These are phyloP conservation scores for Gallinago undulata DNA, from an alignment of 2,113 vertebrate species.

Conservation along the genomic window DNA sequence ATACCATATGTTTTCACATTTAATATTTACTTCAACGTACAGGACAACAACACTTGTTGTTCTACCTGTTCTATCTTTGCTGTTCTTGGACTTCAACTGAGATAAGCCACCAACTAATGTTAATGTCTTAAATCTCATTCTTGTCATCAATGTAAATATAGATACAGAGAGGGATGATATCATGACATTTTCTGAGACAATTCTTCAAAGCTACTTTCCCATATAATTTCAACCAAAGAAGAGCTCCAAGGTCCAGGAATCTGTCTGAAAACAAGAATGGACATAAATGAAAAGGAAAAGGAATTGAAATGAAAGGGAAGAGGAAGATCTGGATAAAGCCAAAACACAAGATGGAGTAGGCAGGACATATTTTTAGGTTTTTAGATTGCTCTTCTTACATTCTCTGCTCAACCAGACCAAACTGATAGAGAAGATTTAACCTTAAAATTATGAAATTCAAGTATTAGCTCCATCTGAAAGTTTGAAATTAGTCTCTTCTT, in stretches of 20 bases:
- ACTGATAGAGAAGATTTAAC: not conserved
- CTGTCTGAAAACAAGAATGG: not conserved
- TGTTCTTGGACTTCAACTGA: not conserved
- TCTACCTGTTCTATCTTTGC: not conserved
- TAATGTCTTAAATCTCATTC: not conserved
- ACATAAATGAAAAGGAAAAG: not conserved
- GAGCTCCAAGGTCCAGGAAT: not conserved
- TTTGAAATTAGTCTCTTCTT: conserved; percentile 10
- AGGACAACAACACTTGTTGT: not conserved
- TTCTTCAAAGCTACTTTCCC: not conserved
- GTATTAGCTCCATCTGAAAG: not conserved
- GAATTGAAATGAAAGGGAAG: not conserved
- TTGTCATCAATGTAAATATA: not conserved
- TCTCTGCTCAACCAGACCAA: not conserved
- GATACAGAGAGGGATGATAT: not conserved
- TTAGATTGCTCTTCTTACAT: not conserved
- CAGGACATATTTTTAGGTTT: not conserved
- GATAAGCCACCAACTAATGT: not conserved
- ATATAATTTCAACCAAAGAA: not conserved
- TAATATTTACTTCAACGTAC: not conserved
- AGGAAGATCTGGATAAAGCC: not conserved
- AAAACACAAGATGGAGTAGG: not conserved
- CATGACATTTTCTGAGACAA: not conserved
- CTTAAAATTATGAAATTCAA: not conserved
- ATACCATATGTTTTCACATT: not conserved